Conservation (phyloP, 2,113 vertebrate genomes). For the Chloropsis cyanopogon region DNA sequence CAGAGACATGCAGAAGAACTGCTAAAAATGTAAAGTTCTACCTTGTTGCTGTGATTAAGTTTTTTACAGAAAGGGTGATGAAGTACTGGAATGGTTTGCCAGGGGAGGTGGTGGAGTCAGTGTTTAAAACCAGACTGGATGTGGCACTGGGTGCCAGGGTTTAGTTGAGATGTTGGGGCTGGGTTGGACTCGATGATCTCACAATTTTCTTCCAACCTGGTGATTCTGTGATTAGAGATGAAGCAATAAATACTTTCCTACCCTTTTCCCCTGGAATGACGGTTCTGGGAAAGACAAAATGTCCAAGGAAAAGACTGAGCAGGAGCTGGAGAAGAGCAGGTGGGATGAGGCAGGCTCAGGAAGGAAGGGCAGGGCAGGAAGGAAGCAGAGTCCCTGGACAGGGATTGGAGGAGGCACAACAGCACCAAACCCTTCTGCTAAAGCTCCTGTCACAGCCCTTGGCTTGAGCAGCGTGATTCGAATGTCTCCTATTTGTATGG, state of each 20-base stretch:
- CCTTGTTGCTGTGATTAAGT: not conserved
- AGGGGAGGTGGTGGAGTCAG: not conserved
- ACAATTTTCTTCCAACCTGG: not conserved
- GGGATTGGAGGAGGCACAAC: accelerated
- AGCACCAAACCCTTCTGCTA: not conserved
- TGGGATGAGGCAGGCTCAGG: not conserved
- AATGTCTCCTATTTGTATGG: not conserved
- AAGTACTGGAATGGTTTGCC: not conserved
- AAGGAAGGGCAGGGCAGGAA: not conserved
- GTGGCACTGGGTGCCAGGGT: not conserved
- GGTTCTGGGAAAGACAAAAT: not conserved
- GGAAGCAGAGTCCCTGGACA: not conserved
- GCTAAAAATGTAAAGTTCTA: not conserved
- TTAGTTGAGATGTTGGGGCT: not conserved
- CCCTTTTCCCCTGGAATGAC: not conserved
- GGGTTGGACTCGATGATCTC: not conserved
- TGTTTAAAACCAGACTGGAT: not conserved
- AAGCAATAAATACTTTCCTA: not conserved
- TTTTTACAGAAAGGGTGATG: not conserved
- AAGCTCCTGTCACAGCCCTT: not conserved
- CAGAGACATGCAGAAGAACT: not conserved
- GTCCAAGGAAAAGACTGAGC: not conserved
- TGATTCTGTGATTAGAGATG: not conserved
- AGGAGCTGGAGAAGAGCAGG: not conserved
- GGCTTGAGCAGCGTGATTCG: not conserved